Evolutionary conservation across 2,888 invertebrate genomes (phyloP), one percentile per base, ranked within the genome.

Genomic region (Aspidiotus destructor): DNA sequence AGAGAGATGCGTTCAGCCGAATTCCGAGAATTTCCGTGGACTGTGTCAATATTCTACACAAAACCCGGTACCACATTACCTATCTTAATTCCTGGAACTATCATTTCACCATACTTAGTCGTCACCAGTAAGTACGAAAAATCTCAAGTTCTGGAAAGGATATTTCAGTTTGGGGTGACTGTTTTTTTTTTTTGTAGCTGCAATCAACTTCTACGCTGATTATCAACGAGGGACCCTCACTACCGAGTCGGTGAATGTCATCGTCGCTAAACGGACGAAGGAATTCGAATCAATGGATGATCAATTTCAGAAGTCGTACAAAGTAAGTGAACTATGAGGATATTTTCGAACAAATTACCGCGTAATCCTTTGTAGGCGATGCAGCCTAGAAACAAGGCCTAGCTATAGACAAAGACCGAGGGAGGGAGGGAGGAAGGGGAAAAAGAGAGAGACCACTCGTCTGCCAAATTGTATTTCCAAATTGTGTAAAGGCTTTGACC

Each of bases 141-240:
- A 3, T 13, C 6, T 13, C 10, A 48, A 48, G 2, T 6, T 3
- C 10, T 48, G 2, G 6, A 48, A n/a, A n/a, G 10, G 48, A 13
- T n/a, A 3, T 6, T 48, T n/a, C 48, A 48, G 48, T 13, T 13
- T 48, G 2, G 10, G 1, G 6, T 13, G n/a, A 13, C 48, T 3
- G 11, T 48, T 11, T 48, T 48, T 13, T 48, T 3, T 48, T 13
- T 48, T 48, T 48, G 3, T 6, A 48, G 48, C 48, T 11, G 48
- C 48, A 48, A 48, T 48, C 48, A 48, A 48, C n/a, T 48, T 48
- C 48, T 48, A 48, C 48, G 11, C 48, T 11, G 48, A 48, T 48
- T n/a, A 48, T n/a, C 48, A n/a, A 11, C 48, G 48, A 48, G 48
- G 48, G n/a, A 48, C 6, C 11, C 48, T 48, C 48, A n/a, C 10